Percentiles rank a stretch among this genome's conserved stretches.
These are phyloP conservation scores for Harpalus rufipes DNA, from an alignment of 2,888 invertebrate species.

Conservation along the genomic window DNA sequence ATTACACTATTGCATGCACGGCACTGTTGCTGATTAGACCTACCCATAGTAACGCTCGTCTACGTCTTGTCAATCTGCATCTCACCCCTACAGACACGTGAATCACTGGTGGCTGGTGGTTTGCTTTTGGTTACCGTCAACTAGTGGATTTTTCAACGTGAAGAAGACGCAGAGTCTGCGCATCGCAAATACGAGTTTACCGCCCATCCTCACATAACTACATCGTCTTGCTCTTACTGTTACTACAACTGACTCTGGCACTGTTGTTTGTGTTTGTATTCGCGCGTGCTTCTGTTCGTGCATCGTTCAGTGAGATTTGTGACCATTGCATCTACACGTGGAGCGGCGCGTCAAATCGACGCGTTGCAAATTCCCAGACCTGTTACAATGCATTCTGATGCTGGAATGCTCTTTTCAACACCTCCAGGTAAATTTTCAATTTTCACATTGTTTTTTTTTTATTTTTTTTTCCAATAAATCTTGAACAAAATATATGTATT, in stretches of 20 bases:
- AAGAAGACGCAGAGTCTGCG: conserved; percentile 7
- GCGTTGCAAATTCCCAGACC: conserved; percentile 70
- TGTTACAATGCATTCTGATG: conserved; percentile 75
- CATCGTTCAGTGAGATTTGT: conserved; percentile 71
- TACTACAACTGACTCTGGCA: neutral
- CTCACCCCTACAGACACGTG: conserved; percentile 18
- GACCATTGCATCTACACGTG: conserved; percentile 74
- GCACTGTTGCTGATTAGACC: conserved; percentile 38
- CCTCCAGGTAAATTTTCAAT: conserved; percentile 73
- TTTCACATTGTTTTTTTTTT: too few relatives aligned
- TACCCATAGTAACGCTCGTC: neutral
- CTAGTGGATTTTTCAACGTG: neutral
- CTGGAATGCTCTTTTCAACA: conserved; percentile 76
- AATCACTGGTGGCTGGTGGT: neutral
- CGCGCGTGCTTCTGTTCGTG: conserved; percentile 66
- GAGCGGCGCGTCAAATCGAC: conserved; percentile 69
- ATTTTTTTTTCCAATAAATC: too few relatives aligned
- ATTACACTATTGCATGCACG: conserved; percentile 13
- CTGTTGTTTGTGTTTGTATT: neutral
- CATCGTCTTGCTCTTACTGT: neutral
- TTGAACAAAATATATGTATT: too few relatives aligned
- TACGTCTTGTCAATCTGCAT: too few relatives aligned
- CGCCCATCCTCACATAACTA: neutral
- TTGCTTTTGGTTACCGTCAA: too few relatives aligned
- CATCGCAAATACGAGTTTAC: neutral